Base-by-base conservation (phyloP, 2,888 invertebrate species). In the Campaea margaritaria region DNA sequence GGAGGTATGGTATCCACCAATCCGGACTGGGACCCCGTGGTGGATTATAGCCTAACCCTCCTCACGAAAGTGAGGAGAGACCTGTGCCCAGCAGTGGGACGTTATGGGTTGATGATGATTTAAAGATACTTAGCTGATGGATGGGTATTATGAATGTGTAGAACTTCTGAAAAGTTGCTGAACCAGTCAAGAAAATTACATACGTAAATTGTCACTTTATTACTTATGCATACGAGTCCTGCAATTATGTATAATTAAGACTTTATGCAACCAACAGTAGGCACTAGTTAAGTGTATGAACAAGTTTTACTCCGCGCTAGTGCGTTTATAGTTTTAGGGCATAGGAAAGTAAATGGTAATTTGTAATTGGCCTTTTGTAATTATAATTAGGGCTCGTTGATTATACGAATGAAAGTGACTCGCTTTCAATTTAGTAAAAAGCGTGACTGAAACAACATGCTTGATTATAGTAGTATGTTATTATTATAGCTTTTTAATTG, bases 341-440 rank as follows among this genome's bases (percentile, higher is more conserved):
- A 34, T 16, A 16, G 14, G 41, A 58, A 58, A 51, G n/a, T 47
- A 16, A 48, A 12, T 41, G 9, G 9, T 28, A 45, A 51, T 50
- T 36, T 3, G 12, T 41, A 46, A 31, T 51, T 42, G 43, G 27
- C 12, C 39, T 53, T 39, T 31, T 41, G 54, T 62, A 58, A 68
- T 62, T 63, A 62, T 69, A 62, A 65, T 65, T 56, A 69, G 67
- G 65, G 69, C 61, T 61, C 44, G 34, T 51, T 63, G 16, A 62
- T 63, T 44, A 59, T 64, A 43, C 46, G 39, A 65, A 65, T 45
- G 64, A 64, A 69, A 65, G 67, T 64, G 54, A 47, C 46, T 41
- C 52, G 46, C 65, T 64, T 67, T 69, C 64, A 46, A 61, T 64
- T 65, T 58, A 42, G 57, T 62, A 62, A 67, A 65, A 65, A 65